Percentiles rank a stretch among this genome's conserved stretches.
phyloP scores from a whole-genome alignment of 2,113 vertebrate genomes.

The Struthidea cinerea region DNA sequence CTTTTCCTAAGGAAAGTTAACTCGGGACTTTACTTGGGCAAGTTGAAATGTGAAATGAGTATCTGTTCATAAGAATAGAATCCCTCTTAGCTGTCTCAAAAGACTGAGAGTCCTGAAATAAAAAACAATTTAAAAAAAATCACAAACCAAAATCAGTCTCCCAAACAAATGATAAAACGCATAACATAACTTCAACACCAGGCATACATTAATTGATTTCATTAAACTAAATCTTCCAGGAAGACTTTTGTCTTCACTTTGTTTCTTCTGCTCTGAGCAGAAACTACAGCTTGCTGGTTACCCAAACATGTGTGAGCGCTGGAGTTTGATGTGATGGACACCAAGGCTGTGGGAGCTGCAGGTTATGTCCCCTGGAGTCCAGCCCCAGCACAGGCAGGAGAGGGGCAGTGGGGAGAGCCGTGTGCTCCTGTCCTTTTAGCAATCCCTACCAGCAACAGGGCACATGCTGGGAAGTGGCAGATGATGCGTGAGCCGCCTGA shows the following conservation, averaged over 20 bases:
- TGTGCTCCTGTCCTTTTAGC: background rate
- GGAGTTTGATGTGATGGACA: background rate
- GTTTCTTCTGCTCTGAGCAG: background rate
- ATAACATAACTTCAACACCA: background rate
- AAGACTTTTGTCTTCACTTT: background rate
- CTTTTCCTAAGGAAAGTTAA: background rate
- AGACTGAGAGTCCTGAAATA: background rate
- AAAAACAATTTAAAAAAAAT: background rate
- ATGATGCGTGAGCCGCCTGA: background rate
- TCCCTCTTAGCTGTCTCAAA: background rate
- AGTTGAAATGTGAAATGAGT: background rate
- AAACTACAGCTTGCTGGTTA: background rate
- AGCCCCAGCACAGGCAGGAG: background rate
- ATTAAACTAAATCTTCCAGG: background rate
- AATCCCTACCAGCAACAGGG: background rate
- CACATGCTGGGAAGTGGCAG: background rate
- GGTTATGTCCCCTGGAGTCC: rapidly evolving
- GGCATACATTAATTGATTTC: background rate
- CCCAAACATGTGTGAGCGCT: rapidly evolving
- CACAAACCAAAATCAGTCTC: background rate
- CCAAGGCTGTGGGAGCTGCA: background rate
- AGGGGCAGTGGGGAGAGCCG: rapidly evolving
- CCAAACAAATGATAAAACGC: background rate
- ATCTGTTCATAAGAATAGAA: background rate
- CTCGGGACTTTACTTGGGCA: background rate